These are phyloP conservation scores for rabbit (Oryctolagus cuniculus) DNA, from an alignment of 2,113 vertebrate genomes.

Conservation along the genomic window DNA sequence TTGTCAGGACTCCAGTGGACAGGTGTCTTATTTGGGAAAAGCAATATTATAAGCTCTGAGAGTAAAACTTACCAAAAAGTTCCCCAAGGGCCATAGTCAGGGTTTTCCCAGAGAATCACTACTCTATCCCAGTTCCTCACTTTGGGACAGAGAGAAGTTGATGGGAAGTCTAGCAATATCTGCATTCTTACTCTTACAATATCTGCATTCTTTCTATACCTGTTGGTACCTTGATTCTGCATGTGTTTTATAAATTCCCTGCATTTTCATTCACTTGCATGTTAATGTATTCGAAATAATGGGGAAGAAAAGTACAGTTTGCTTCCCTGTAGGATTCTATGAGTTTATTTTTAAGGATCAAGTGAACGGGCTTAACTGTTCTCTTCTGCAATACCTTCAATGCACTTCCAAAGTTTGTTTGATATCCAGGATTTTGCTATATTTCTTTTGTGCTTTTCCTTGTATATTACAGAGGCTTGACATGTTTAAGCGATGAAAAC, in stretches of 20 bases:
- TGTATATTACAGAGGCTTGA: background rate
- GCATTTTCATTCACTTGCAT: background rate
- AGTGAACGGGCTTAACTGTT: background rate
- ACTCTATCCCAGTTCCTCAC: background rate
- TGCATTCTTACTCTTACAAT: background rate
- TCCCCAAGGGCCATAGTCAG: background rate
- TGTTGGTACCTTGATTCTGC: background rate
- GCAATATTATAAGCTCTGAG: background rate
- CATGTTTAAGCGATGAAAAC: constrained; percentile 60
- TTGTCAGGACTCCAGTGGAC: background rate
- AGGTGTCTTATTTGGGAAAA: background rate
- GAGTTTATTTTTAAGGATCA: background rate
- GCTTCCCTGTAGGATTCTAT: background rate
- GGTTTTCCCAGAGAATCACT: background rate
- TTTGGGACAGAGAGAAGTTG: background rate
- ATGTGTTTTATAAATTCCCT: background rate
- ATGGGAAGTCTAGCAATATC: background rate
- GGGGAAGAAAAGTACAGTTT: background rate
- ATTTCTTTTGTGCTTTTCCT: background rate
- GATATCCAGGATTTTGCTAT: background rate
- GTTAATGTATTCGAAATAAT: background rate
- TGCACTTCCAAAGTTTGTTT: background rate
- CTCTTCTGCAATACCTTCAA: constrained; percentile 3
- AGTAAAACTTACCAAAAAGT: background rate
- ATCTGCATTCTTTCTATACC: background rate